Base-by-base conservation (phyloP, 1,140 invertebrate species). In the Bombus haemorrhoidalis region DNA sequence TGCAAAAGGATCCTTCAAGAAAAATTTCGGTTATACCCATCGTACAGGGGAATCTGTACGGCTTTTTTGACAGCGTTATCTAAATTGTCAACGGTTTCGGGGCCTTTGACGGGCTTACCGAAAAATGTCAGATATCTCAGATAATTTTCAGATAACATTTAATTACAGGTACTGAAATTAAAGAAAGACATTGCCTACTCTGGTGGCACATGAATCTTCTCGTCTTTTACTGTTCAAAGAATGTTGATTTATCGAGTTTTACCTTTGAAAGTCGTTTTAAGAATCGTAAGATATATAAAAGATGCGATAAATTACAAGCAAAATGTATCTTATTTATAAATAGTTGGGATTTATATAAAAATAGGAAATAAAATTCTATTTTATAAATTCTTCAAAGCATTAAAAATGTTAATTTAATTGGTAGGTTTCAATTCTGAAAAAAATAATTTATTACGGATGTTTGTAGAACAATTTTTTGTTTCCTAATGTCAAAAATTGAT, bases 111-210 rank as follows among this genome's bases (percentile, higher is more conserved):
- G 25, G 75, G 1, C 83, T 13, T 39, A 68, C 80, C 77, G 78
- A 86, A 73, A 73, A 78, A 84, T 89, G n/a, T 91, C 59, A 83
- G 76, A 89, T 84, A 76, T 87, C 82, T 64, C 47, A 75, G 83
- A 84, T 72, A 91, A 72, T 1, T 81, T 84, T 86, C 43, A 82
- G 87, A 87, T 89, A 91, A 85, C 2, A 75, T 68, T 87, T 89
- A 91, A 91, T 91, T 91, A 79, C 83, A 81, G 47, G 57, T 84
- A 66, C 71, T 64, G 57, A 77, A 59, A 89, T 79, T 68, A 22
- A 83, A 82, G 32, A 59, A 25, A 57, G 25, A 76, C 25, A 25
- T 32, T 53, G 53, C 10, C 76, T 57, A 78, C 64, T 66, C 81
- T 74, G 78, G 37, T 89, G 72, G 53, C 76, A 62, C 41, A 15